A percentile compares a stretch with the other conserved stretches of the same genome.
Evolutionary conservation across 1,140 invertebrate species (phyloP).

Genomic region (Diachasma alloeum): DNA sequence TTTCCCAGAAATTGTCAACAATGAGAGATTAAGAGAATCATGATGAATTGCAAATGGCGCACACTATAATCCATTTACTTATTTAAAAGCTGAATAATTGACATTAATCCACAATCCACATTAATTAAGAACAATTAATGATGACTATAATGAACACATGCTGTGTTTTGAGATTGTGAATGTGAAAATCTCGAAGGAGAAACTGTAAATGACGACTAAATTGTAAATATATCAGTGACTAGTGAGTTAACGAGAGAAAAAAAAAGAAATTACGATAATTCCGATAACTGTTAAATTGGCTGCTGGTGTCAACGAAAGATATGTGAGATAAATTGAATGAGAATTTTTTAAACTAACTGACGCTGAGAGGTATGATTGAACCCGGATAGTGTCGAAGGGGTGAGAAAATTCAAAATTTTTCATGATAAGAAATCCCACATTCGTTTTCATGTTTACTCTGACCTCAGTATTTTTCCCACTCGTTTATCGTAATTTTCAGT

Average conservation of each 20-base stretch:
- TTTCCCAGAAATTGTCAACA: slow-evolving; percentile 35
- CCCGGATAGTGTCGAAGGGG: background rate
- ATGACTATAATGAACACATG: no score
- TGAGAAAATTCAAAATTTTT: background rate
- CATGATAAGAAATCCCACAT: background rate
- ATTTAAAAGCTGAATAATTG: background rate
- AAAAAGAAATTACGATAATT: background rate
- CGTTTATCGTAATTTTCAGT: no score
- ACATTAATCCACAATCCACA: background rate
- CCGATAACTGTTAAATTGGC: background rate
- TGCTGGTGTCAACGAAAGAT: background rate
- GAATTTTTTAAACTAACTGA: background rate
- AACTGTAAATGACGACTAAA: background rate
- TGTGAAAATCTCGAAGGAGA: slow-evolving; percentile 29
- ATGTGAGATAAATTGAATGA: background rate
- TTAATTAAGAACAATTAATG: background rate
- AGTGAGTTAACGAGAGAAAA: slow-evolving; percentile 8
- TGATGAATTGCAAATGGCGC: background rate
- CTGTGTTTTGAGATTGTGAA: no score
- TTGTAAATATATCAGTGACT: background rate
- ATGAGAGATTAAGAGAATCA: slow-evolving; percentile 12
- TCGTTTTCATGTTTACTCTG: background rate
- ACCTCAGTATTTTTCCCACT: background rate
- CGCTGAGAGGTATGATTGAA: background rate
- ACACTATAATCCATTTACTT: background rate